Conservation (phyloP, 2,888 invertebrate species). For the Sarcophaga caerulescens region DNA sequence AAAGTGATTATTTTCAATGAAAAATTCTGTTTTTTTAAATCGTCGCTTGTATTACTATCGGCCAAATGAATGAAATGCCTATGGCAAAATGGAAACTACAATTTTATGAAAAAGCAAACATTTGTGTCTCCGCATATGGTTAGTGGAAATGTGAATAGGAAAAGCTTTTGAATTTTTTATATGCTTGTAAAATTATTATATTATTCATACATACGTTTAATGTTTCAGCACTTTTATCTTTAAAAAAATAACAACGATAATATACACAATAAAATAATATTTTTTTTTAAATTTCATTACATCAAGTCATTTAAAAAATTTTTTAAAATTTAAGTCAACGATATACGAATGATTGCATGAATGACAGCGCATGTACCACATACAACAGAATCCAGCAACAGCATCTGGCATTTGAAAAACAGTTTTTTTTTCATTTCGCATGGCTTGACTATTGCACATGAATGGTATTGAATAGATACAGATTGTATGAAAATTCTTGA, state of each 20-base stretch:
- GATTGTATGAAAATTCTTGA: not conserved
- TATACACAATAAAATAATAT: not conserved
- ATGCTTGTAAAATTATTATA: too few relatives aligned
- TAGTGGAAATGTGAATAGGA: too few relatives aligned
- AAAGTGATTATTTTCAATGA: conserved; percentile 19
- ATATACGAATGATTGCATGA: conserved; percentile 5
- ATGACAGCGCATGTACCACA: conserved; percentile 9
- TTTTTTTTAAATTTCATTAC: not conserved
- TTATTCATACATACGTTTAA: too few relatives aligned
- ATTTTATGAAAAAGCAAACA: not conserved
- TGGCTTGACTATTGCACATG: conserved; percentile 51
- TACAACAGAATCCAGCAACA: conserved; percentile 8
- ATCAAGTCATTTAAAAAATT: not conserved
- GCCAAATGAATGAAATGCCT: not conserved
- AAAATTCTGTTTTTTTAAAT: not conserved
- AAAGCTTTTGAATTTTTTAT: too few relatives aligned
- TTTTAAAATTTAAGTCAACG: conserved; percentile 38
- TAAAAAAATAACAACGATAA: too few relatives aligned
- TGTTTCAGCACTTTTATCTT: too few relatives aligned
- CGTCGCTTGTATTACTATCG: not conserved
- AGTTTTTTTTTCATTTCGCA: conserved; percentile 32
- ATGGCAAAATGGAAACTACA: conserved; percentile 23
- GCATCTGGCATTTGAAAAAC: conserved; percentile 40
- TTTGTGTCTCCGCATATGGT: not conserved
- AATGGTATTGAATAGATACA: conserved; percentile 21